Base-by-base conservation (phyloP, 2,888 invertebrate genomes). In the Notodonta dromedarius region DNA sequence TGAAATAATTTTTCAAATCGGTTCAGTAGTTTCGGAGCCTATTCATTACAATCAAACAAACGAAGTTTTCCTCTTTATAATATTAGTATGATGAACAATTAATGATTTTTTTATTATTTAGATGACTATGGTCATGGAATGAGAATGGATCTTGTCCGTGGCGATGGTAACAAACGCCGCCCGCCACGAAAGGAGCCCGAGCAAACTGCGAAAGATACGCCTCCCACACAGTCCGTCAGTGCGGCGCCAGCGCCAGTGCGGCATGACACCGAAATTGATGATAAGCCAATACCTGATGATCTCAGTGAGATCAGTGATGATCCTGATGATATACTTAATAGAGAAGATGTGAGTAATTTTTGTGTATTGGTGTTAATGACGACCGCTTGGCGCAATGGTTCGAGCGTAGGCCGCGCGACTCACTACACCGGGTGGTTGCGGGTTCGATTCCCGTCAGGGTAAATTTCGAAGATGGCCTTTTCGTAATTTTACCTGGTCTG, bases 271-370 rank as follows among this genome's bases (percentile, higher is more conserved):
- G 94, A 94, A 72, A 82, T 89, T 66, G 85, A 94, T 66, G 94
- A 95, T 73, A 84, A 94, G 82, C 86, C 94, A 69, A 89, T 96
- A 79, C 93, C 96, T 74, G 95, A 96, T 79, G 96, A 97, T 84
- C 94, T 98, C 13, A 98, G 97, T 86, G 98, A 98, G 88, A 97
- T 98, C 66, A 97, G 97, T 82, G 97, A 97, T 77, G 97, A 97
- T 86, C 97, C 97, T 59, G 97, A 97, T 86, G 98, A 98, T 78
- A 97, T 98, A 79, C 94, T 97, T 5, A 96, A 97, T 70, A 95
- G 96, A 88, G 96, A 96, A 78, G 97, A 97, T 85, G 94, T 94
- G 80, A 88, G 88, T 74, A 46, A 58, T 66, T 32, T 44, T 24
- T 35, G 13, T 59, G 12, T 58, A 54, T 60, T 42, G 24, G 24